Evolutionary conservation across 2,888 invertebrate species (phyloP).

Genomic region (Dorcus hopei): DNA sequence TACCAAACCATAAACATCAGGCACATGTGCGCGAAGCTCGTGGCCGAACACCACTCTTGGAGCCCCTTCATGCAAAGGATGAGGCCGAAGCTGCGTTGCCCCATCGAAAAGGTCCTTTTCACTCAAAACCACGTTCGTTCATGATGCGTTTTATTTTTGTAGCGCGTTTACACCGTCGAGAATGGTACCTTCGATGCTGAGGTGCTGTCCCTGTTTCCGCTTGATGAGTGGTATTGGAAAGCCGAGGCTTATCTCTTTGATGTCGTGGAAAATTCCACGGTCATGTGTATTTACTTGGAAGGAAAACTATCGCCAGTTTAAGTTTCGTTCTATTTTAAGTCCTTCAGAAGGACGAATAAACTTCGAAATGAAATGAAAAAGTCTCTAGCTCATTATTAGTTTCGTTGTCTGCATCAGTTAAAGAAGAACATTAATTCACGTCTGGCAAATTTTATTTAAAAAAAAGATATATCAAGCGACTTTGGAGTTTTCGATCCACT

Average conservation of each 20-base stretch:
- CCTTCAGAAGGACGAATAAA: no score
- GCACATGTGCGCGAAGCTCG: slow-evolving; percentile 30
- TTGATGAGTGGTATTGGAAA: slow-evolving; percentile 37
- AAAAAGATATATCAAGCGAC: no score
- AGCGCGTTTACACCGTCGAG: slow-evolving; percentile 29
- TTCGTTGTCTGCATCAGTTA: no score
- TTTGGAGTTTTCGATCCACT: no score
- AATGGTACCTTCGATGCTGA: slow-evolving; percentile 36
- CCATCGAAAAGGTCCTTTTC: slow-evolving; percentile 29
- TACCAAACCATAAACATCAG: slow-evolving; percentile 33
- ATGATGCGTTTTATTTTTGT: slow-evolving; percentile 13
- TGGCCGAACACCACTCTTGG: slow-evolving; percentile 31
- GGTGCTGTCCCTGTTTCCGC: slow-evolving; percentile 29
- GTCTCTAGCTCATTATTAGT: no score
- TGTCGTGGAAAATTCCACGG: slow-evolving; percentile 18
- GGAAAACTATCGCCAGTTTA: slow-evolving; percentile 30
- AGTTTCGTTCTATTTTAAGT: neutral
- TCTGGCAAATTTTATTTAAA: no score
- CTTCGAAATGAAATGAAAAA: no score
- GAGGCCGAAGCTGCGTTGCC: slow-evolving; percentile 30
- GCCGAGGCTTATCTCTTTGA: slow-evolving; percentile 25
- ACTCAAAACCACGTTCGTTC: no score
- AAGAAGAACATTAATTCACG: no score
- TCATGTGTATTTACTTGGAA: slow-evolving; percentile 30
- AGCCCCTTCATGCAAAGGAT: slow-evolving; percentile 26